Conservation (phyloP, 2,113 vertebrate genomes). For the Myotis lucifugus region DNA sequence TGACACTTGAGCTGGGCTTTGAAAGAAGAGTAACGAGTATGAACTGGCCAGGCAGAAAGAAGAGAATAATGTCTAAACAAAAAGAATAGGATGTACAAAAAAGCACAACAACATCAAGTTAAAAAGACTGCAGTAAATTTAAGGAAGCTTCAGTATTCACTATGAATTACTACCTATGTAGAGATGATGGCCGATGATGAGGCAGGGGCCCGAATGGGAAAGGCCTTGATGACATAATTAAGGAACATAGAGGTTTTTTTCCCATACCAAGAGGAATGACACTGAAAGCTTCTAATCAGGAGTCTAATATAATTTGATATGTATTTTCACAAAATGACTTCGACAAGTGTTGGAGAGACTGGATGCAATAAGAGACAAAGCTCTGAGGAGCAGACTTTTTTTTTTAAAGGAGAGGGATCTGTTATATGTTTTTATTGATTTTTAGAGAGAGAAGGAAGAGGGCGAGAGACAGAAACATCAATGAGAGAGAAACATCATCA, state of each 20-base stretch:
- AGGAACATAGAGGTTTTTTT: neutral
- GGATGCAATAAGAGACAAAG: neutral
- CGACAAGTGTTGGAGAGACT: neutral
- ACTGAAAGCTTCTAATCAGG: conserved; percentile 17
- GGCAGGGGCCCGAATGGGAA: neutral
- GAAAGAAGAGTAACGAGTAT: neutral
- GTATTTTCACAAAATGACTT: conserved; percentile 14
- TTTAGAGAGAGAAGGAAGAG: too few species aligned
- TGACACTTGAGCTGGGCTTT: neutral
- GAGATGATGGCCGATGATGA: neutral
- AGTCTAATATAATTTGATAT: neutral
- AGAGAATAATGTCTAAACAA: neutral
- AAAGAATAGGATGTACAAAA: neutral
- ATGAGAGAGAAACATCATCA: too few species aligned
- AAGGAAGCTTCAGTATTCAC: neutral
- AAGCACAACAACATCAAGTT: neutral
- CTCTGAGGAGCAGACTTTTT: neutral
- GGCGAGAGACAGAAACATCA: too few species aligned
- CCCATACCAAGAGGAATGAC: neutral
- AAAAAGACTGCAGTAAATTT: neutral
- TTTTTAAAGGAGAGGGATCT: too few species aligned
- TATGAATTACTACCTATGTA: neutral
- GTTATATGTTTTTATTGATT: too few species aligned
- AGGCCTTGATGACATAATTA: neutral
- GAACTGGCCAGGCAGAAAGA: neutral